These are phyloP conservation scores for Okamejei kenojei DNA, from an alignment of 2,797 vertebrate species.

Conservation along the genomic window DNA sequence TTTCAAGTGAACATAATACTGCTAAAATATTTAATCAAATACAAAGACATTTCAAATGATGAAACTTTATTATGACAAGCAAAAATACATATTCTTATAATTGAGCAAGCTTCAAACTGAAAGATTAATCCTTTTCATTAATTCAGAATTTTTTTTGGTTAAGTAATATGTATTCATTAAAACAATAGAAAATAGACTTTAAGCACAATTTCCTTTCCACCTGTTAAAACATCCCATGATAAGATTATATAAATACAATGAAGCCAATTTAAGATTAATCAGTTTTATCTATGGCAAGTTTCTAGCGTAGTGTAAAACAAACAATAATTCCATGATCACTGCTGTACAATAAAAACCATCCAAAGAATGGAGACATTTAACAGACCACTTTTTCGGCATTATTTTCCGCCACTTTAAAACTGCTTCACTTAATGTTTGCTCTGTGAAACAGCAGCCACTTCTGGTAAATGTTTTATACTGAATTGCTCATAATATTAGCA, in stretches of 20 bases:
- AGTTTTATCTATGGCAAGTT: neutral
- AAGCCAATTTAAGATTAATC: slow-evolving; percentile 7
- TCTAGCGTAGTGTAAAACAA: neutral
- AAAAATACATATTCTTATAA: slow-evolving; percentile 28
- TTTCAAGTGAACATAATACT: neutral
- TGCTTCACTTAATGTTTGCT: neutral
- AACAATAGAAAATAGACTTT: neutral
- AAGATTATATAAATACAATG: too few relatives aligned
- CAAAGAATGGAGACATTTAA: neutral
- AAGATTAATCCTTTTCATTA: neutral
- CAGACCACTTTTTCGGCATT: neutral
- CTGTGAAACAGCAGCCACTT: neutral
- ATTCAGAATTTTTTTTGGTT: neutral
- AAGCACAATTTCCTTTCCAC: neutral
- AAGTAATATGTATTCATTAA: neutral
- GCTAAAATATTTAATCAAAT: neutral
- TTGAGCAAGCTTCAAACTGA: slow-evolving; percentile 17
- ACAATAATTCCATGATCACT: neutral
- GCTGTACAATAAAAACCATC: neutral
- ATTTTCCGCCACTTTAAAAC: neutral
- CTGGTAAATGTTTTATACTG: neutral
- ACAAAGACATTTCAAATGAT: slow-evolving; percentile 13
- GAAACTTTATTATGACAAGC: slow-evolving; percentile 25
- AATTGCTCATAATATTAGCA: neutral
- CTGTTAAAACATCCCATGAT: neutral